Base-by-base conservation (phyloP, 2,888 invertebrate species). In the Hofmannophila pseudospretella region DNA sequence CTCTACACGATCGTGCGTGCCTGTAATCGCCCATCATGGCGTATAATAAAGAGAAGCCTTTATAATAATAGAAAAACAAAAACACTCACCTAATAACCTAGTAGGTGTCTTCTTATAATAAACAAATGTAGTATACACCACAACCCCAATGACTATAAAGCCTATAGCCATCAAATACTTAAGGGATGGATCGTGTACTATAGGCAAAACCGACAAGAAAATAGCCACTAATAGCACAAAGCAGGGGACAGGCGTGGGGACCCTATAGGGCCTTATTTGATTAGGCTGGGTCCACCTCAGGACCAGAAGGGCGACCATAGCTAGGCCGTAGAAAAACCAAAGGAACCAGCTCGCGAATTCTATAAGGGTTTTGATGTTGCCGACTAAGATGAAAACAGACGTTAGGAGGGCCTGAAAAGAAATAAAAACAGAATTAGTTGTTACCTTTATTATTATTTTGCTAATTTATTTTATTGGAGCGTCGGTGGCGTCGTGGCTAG, bases 311-410 rank as follows among this genome's bases (percentile, higher is more conserved):
- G 95, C 91, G 0, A 93, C 88, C 92, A 96, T 94, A 0, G 95
- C 94, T 0, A 91, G 72, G 0, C 95, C 96, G 67, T 96, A 96
- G 77, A 95, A 95, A 42, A 95, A 90, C 96, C 96, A 96, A 12
- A 94, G 92, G 44, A 95, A 90, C 85, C 96, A 96, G 67, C 94
- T 95, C 28, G 94, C 94, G 66, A 96, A 94, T 56, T 95, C 93
- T 48, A 96, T 96, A 8, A 96, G 84, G 1, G 90, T 89, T 32
- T 88, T 87, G 39, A 96, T 94, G 69, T 94, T 90, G 37, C 94
- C 94, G 14, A 91, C 88, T 30, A 92, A 57, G 33, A 95, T 91
- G 69, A 94, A 94, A 29, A 91, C 51, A 25, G 92, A 77, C 0
- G 94, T 88, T n/a, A 95, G 78, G 12, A 92, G 14, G 7, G 91